Evolutionary conservation across 2,888 invertebrate species (phyloP).

Genomic region (Punctoribates punctum): DNA sequence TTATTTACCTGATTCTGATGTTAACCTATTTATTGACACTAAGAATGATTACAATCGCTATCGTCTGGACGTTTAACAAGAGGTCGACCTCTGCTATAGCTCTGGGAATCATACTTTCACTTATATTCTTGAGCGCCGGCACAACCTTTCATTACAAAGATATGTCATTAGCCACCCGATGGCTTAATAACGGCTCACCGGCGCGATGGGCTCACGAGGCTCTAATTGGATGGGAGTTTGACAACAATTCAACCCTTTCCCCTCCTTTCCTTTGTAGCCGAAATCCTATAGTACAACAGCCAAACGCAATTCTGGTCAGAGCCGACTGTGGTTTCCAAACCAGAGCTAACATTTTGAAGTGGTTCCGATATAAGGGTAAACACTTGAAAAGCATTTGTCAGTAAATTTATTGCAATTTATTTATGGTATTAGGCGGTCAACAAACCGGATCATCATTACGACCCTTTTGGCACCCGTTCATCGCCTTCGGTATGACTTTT

Average conservation of each 20-base stretch:
- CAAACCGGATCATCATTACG: not conserved
- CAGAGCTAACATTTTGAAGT: slow-evolving; percentile 40
- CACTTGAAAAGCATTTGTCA: not conserved
- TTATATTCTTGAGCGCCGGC: slow-evolving; percentile 61
- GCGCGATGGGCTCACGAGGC: slow-evolving; percentile 69
- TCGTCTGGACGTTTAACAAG: slow-evolving; percentile 65
- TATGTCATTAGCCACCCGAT: slow-evolving; percentile 63
- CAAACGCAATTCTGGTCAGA: slow-evolving; percentile 63
- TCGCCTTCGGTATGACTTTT: slow-evolving; percentile 11
- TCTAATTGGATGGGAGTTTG: slow-evolving; percentile 53
- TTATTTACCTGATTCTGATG: slow-evolving; percentile 52
- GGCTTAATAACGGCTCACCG: slow-evolving; percentile 64
- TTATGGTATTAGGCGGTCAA: not conserved
- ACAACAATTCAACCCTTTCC: slow-evolving; percentile 42
- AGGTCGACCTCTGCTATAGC: slow-evolving; percentile 62
- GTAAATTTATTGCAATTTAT: not conserved
- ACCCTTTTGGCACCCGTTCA: slow-evolving; percentile 31
- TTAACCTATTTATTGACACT: slow-evolving; percentile 53
- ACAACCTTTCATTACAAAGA: slow-evolving; percentile 67
- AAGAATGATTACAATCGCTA: slow-evolving; percentile 58
- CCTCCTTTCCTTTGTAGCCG: slow-evolving; percentile 56
- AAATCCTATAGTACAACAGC: slow-evolving; percentile 73
- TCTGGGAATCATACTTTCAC: slow-evolving; percentile 62
- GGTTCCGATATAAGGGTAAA: slow-evolving; percentile 44
- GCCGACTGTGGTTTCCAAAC: slow-evolving; percentile 49